These are phyloP conservation scores for Ornithoptera priamus DNA, from an alignment of 2,888 invertebrate species.

Conservation along the genomic window DNA sequence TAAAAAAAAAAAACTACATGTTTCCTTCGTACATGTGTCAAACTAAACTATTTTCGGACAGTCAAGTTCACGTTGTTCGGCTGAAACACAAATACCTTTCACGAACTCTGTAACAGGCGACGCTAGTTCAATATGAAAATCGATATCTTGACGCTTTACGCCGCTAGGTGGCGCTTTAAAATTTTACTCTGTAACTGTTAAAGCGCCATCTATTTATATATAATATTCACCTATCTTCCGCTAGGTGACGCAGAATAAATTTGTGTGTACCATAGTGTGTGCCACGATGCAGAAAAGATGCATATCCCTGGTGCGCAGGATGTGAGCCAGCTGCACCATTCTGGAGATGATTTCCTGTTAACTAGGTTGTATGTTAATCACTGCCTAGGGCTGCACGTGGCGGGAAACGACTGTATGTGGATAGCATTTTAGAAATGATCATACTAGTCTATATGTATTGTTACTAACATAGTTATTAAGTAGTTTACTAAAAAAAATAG, in stretches of 20 bases:
- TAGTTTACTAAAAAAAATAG: too few species aligned
- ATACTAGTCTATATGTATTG: too few species aligned
- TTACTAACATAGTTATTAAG: too few species aligned
- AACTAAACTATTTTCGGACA: conserved; percentile 75
- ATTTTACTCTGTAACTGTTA: background rate
- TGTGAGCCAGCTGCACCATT: too few species aligned
- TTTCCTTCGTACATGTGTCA: conserved; percentile 74
- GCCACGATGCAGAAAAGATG: too few species aligned
- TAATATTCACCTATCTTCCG: background rate
- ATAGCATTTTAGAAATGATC: too few species aligned
- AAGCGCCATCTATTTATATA: background rate
- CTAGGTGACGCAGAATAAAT: background rate
- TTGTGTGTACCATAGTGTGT: too few species aligned
- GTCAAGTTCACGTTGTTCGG: conserved; percentile 72
- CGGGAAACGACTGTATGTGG: too few species aligned
- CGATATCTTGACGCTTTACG: background rate
- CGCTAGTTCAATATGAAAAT: conserved; percentile 33
- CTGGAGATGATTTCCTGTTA: too few species aligned
- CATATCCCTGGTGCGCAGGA: too few species aligned
- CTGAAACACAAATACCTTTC: conserved; percentile 55
- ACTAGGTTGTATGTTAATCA: too few species aligned
- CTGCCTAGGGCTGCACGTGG: too few species aligned
- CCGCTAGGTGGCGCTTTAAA: conserved; percentile 49
- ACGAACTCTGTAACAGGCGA: conserved; percentile 38
- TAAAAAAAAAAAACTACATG: conserved; percentile 64